These are phyloP conservation scores for Eretmochelys imbricata DNA, from an alignment of 2,113 vertebrate genomes.

Conservation along the genomic window DNA sequence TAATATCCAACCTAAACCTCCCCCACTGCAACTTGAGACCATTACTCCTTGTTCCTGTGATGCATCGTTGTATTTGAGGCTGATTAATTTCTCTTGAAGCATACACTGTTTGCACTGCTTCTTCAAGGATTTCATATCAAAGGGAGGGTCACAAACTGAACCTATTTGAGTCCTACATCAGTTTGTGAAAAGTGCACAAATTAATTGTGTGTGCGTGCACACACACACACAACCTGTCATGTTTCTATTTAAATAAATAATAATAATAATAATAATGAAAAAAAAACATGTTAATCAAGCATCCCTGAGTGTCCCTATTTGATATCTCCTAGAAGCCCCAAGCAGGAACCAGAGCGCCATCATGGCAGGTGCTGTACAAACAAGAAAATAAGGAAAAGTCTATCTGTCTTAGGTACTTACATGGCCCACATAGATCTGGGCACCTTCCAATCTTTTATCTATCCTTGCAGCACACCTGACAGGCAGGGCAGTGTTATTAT, in stretches of 20 bases:
- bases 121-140: not conserved
- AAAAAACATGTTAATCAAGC: not conserved
- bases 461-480: not conserved
- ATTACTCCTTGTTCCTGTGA: not conserved
- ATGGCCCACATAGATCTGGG: not conserved
- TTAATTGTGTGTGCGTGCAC: no score
- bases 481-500: not conserved
- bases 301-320: not conserved
- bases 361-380: not conserved
- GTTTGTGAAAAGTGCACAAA: not conserved
- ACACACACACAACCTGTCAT: not conserved
- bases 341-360: not conserved
- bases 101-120: not conserved
- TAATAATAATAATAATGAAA: no score
- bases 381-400: not conserved
- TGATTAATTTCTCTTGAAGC: not conserved
- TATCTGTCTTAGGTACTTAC: not conserved
- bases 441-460: not conserved
- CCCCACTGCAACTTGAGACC: no score
- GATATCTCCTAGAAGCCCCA: not conserved
- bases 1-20: no score
- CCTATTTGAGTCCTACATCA: not conserved
- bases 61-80: not conserved
- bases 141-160: not conserved
- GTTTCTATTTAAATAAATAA: not conserved